phyloP scores from a whole-genome alignment of 2,797 vertebrate species.

The Xenentodon cancila region DNA sequence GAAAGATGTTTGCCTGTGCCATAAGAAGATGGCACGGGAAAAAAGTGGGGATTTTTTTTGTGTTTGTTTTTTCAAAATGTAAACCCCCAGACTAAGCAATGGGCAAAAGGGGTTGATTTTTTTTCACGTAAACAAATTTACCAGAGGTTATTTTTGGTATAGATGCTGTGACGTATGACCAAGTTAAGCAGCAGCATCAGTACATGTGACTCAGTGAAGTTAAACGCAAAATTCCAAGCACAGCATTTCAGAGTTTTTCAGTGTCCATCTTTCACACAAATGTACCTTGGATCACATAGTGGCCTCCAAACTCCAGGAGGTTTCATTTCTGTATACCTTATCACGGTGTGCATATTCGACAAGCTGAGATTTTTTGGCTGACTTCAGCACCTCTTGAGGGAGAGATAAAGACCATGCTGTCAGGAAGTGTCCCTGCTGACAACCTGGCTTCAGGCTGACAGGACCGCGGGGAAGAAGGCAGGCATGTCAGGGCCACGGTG shows the following conservation, averaged over 20 bases:
- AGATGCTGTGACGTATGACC: conserved; percentile 7
- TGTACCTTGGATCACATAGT: conserved; percentile 32
- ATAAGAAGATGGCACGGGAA: conserved; percentile 32
- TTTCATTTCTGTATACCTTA: conserved; percentile 33
- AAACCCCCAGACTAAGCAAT: conserved; percentile 34
- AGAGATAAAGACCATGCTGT: conserved; percentile 59
- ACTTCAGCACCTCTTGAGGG: conserved; percentile 62
- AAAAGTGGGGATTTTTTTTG: too few relatives aligned
- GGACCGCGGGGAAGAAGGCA: conserved; percentile 39
- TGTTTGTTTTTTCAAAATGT: too few relatives aligned
- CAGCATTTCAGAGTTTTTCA: conserved; percentile 53
- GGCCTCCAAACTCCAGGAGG: conserved; percentile 37
- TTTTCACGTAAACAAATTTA: conserved; percentile 45
- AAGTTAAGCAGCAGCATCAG: conserved; percentile 27
- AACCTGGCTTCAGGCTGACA: conserved; percentile 60
- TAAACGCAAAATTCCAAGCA: conserved; percentile 32
- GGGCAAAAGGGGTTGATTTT: conserved; percentile 52
- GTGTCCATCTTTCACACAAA: conserved; percentile 33
- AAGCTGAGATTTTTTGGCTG: conserved; percentile 54
- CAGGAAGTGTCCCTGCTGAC: conserved; percentile 56
- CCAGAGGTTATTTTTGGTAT: conserved; percentile 13
- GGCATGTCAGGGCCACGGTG: conserved; percentile 49
- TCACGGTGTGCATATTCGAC: conserved; percentile 52
- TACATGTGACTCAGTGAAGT: conserved; percentile 22
- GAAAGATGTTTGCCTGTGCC: conserved; percentile 69